Conservation (phyloP, 2,113 vertebrate species). For the Corythaixoides concolor region DNA sequence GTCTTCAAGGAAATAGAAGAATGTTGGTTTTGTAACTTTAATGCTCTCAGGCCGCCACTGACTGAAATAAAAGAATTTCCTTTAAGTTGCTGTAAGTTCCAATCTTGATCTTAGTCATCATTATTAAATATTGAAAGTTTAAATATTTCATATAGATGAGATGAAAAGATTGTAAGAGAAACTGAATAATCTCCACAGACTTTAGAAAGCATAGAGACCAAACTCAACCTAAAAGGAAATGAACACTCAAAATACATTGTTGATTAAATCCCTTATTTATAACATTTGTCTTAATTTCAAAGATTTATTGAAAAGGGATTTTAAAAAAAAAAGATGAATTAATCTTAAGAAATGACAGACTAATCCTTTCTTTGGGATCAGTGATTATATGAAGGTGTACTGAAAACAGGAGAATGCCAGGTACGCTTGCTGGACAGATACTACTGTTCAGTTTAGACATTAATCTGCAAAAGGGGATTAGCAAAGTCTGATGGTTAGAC, state of each 20-base stretch:
- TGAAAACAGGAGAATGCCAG: neutral
- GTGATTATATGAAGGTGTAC: neutral
- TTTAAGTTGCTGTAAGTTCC: neutral
- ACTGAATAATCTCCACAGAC: neutral
- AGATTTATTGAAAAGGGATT: conserved; percentile 45
- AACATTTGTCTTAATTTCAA: conserved; percentile 56
- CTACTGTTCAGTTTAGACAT: neutral
- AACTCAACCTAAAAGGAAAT: neutral
- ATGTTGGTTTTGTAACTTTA: neutral
- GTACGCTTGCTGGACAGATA: neutral
- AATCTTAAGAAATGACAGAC: conserved; percentile 1
- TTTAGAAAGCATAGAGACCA: neutral
- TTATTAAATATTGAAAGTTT: conserved; percentile 57
- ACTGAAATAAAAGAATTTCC: conserved; percentile 37
- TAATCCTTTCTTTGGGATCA: conserved; percentile 39
- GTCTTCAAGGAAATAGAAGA: neutral
- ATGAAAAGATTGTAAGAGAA: conserved; percentile 47
- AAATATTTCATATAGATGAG: conserved; percentile 58
- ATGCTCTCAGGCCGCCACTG: neutral
- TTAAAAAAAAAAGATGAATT: conserved; percentile 19
- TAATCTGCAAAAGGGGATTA: conserved; percentile 17
- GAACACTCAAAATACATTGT: neutral
- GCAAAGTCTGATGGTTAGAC: neutral
- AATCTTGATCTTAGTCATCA: conserved; percentile 15
- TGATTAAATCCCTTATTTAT: conserved; percentile 49